A percentile compares a stretch with the other conserved stretches of the same genome.
Evolutionary conservation across 2,797 vertebrate species (phyloP).

Genomic region (Catamblyrhynchus diadema): DNA sequence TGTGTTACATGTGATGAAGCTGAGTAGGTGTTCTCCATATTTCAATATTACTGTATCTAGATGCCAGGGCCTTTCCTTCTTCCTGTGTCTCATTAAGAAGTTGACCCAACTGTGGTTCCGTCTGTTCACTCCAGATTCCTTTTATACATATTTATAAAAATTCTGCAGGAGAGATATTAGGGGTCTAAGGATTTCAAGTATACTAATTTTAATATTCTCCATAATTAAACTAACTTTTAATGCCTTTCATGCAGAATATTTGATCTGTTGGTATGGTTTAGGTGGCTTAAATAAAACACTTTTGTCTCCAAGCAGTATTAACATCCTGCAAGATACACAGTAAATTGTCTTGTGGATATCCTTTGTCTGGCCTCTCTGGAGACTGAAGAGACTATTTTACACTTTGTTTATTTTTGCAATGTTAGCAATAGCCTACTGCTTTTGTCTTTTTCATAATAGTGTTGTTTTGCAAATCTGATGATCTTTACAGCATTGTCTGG

Average conservation of each 20-base stretch:
- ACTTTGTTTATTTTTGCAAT: constrained; percentile 19
- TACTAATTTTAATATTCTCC: not conserved
- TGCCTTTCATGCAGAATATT: not conserved
- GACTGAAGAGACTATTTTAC: not conserved
- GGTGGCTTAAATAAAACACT: not conserved
- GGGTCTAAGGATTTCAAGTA: not conserved
- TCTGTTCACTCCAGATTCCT: not conserved
- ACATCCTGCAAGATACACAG: not conserved
- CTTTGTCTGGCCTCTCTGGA: constrained; percentile 19
- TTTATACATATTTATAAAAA: not conserved
- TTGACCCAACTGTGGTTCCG: not conserved
- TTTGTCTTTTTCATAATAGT: constrained; percentile 26
- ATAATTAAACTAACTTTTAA: not conserved
- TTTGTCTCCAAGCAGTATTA: constrained; percentile 15
- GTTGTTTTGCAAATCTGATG: constrained; percentile 14
- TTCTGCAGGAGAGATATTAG: not conserved
- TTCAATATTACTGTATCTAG: not conserved
- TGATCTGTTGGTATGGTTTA: not conserved
- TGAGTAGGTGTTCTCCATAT: not conserved
- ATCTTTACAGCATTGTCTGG: constrained; percentile 23
- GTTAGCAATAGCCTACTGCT: constrained; percentile 11
- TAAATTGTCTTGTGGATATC: not conserved
- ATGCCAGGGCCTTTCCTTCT: not conserved
- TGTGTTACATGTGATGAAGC: not conserved
- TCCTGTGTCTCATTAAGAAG: not conserved